Conservation (phyloP, 2,888 invertebrate species). For the Ferdinandea cuprea region DNA sequence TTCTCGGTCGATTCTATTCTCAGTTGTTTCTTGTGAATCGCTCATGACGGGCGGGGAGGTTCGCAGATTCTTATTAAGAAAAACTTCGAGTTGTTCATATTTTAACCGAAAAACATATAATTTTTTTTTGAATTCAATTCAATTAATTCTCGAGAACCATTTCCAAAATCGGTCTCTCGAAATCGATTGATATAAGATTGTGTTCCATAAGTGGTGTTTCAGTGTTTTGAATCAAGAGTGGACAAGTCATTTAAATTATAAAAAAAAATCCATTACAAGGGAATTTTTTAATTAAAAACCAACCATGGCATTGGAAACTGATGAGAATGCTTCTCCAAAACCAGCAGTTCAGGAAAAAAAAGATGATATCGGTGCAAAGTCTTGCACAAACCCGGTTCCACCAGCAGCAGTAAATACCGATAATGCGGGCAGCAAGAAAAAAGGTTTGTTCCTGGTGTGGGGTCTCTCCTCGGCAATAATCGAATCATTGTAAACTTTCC, state of each 20-base stretch:
- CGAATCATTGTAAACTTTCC: neutral
- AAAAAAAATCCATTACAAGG: conserved; percentile 38
- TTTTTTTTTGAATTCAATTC: conserved; percentile 24
- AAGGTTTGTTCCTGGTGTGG: conserved; percentile 66
- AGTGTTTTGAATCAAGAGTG: conserved; percentile 35
- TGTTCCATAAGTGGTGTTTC: conserved; percentile 34
- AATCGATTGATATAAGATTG: conserved; percentile 29
- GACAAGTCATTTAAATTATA: conserved; percentile 22
- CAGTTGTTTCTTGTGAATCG: conserved; percentile 73
- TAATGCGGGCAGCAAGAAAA: conserved; percentile 73
- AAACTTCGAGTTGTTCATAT: conserved; percentile 41
- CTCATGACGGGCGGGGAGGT: conserved; percentile 65
- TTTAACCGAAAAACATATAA: conserved; percentile 42
- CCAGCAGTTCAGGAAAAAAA: conserved; percentile 50
- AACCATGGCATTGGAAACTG: conserved; percentile 72
- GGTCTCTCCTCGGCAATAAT: conserved; percentile 1
- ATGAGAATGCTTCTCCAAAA: conserved; percentile 49
- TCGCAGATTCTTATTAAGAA: conserved; percentile 50
- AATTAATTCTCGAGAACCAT: conserved; percentile 34
- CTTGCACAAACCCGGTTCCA: conserved; percentile 26
- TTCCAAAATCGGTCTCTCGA: conserved; percentile 35
- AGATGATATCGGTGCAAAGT: conserved; percentile 63
- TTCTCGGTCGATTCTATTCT: conserved; percentile 51
- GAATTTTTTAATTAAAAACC: conserved; percentile 37
- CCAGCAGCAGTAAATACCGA: conserved; percentile 49